Conservation (phyloP, 2,113 vertebrate species). For the Seriola dumerili region DNA sequence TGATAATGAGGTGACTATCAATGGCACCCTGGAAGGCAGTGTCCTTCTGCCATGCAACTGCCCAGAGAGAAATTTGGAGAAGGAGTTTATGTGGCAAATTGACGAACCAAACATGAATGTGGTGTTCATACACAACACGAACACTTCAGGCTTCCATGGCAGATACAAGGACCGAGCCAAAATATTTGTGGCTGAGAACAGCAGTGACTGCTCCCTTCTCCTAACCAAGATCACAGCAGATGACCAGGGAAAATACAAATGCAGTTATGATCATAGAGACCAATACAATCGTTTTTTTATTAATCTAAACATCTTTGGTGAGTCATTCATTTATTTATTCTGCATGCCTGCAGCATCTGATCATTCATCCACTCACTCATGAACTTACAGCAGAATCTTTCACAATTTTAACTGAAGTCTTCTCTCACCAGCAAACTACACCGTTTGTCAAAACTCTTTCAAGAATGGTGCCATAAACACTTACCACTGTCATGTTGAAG, state of each 20-base stretch:
- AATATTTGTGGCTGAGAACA: rapidly evolving
- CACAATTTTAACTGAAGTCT: not conserved
- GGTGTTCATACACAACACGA: rapidly evolving
- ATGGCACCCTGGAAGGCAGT: rapidly evolving
- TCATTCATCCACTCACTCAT: not conserved
- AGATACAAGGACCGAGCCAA: not conserved
- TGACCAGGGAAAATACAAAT: slow-evolving; percentile 45
- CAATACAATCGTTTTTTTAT: rapidly evolving
- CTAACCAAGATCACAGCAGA: not conserved
- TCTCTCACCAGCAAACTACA: slow-evolving; percentile 18
- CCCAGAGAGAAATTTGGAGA: rapidly evolving
- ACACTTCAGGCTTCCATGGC: rapidly evolving
- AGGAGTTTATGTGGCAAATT: slow-evolving; percentile 35
- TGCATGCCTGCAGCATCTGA: not conserved
- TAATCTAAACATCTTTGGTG: slow-evolving; percentile 36
- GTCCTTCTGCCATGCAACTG: slow-evolving; percentile 63
- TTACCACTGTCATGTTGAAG: slow-evolving; percentile 6
- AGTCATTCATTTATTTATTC: slow-evolving; percentile 27
- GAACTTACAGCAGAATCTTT: rapidly evolving
- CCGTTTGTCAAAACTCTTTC: not conserved
- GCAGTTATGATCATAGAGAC: rapidly evolving
- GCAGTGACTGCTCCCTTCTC: slow-evolving; percentile 52
- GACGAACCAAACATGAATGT: rapidly evolving
- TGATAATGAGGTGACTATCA: rapidly evolving
- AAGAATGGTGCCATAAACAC: too few species aligned